Evolutionary conservation across 2,113 vertebrate genomes (phyloP), one percentile per base, ranked within the genome.

Genomic region (Nanorana parkeri): DNA sequence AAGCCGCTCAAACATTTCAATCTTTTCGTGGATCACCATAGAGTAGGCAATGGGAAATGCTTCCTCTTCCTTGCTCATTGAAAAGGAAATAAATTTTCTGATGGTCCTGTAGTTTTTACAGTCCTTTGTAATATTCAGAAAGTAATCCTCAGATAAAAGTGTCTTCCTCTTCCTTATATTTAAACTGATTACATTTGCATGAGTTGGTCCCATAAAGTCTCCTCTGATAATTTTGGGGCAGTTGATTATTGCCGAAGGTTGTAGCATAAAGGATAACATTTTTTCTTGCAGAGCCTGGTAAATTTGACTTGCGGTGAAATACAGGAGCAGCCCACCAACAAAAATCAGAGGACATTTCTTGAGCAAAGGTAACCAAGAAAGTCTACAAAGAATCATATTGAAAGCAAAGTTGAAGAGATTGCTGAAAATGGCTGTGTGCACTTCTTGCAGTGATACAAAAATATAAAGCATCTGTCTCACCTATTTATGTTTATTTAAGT

Each of bases 31-130:
- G 52, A 94, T 87, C 85, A 94, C 93, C 85, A 94, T 93, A 19
- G 93, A 93, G 71, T 90, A 94, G 0, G 96, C 95, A 0, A 98
- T 92, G 13, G 94, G 96, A 74, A 94, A 97, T 5, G 81, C 83
- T 0, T 19, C 84, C 84, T 98, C 97, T 58, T 95, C 95, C 21
- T 81, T 78, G 84, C 96, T 97, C 67, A 96, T 85, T 0, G 95
- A 86, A 17, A 84, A 86, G 2, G 87, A 91, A 5, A 91, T 58
- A 82, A 91, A 94, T 1, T 89, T 87, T 80, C 91, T 88, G 0
- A 76, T 10, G 54, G n/a, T 19, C 36, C 86, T 52, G 63, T 86
- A 95, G 15, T 36, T 28, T 17, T 81, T 61, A 67, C 93, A 94
- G 80, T 94, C 86, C 0, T 80, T 60, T 7, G 92, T 92, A n/a